These are phyloP conservation scores for Knipowitschia caucasica DNA, from an alignment of 2,797 vertebrate species.

Conservation along the genomic window DNA sequence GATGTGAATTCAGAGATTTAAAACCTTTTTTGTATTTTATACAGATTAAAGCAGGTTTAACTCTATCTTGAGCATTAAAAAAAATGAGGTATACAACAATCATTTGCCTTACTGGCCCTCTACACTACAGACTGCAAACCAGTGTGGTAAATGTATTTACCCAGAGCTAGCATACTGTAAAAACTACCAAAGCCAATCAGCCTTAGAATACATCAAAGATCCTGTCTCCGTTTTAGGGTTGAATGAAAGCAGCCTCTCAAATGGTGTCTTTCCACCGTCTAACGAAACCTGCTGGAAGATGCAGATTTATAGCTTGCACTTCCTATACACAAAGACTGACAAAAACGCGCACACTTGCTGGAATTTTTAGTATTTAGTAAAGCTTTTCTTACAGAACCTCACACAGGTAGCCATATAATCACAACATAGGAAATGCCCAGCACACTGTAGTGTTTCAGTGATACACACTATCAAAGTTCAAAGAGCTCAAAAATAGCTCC, in stretches of 20 bases:
- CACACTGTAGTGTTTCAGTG: conserved; percentile 65
- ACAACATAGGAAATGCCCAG: conserved; percentile 57
- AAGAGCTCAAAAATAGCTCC: conserved; percentile 7
- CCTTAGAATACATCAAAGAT: not conserved
- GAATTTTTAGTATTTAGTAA: conserved; percentile 86
- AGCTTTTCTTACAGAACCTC: conserved; percentile 80
- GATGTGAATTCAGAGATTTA: conserved; percentile 14
- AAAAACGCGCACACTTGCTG: conserved; percentile 74
- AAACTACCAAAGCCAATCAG: conserved; percentile 24
- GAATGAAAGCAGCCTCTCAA: conserved; percentile 32
- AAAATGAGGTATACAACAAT: conserved; percentile 98
- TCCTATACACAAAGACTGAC: conserved; percentile 45
- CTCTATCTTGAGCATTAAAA: conserved; percentile 87
- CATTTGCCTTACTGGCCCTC: conserved; percentile 72
- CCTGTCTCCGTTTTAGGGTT: conserved; percentile 25
- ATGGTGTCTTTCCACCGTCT: conserved; percentile 70
- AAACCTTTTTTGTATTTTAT: conserved; percentile 58
- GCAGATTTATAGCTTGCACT: conserved; percentile 66
- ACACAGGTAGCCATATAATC: conserved; percentile 58
- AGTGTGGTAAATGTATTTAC: conserved; percentile 37
- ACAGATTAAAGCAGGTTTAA: conserved; percentile 91
- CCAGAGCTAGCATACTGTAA: conserved; percentile 25
- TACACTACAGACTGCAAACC: conserved; percentile 46
- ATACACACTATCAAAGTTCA: conserved; percentile 58
- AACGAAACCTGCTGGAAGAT: conserved; percentile 66